These are phyloP conservation scores for Barnardius zonarius DNA, from an alignment of 2,113 vertebrate genomes.

Conservation along the genomic window DNA sequence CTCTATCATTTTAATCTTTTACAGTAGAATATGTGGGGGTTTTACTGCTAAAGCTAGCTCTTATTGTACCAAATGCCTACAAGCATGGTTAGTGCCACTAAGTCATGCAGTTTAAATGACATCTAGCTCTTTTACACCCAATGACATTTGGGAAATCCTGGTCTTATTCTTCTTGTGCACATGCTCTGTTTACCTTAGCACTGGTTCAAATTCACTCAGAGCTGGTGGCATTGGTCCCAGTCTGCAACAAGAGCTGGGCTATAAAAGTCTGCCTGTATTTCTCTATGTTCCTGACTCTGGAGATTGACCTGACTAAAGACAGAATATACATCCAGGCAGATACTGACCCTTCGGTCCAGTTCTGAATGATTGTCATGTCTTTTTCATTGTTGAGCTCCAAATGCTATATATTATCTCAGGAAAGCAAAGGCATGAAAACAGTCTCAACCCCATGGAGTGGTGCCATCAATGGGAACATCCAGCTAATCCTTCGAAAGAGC, in stretches of 20 bases:
- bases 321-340: not conserved
- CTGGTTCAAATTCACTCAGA: not conserved
- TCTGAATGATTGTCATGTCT: not conserved
- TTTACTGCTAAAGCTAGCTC: not conserved
- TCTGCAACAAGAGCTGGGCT: not conserved
- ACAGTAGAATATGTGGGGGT: rapidly evolving
- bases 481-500: not conserved
- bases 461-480: not conserved
- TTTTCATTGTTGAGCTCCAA: not conserved
- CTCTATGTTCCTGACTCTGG: not conserved
- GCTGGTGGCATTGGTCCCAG: not conserved
- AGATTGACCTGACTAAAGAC: not conserved
- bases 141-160: not conserved
- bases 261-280: not conserved
- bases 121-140: not conserved
- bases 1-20: not conserved
- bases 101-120: not conserved
- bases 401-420: not conserved
- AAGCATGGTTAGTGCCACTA: not conserved
- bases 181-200: not conserved
- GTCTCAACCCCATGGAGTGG: not conserved
- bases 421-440: not conserved
- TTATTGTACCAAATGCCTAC: not conserved
- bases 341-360: not conserved
- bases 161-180: not conserved